Percentiles rank a stretch among this genome's conserved stretches.
These are phyloP conservation scores for Myodes glareolus DNA, from an alignment of 2,113 vertebrate genomes.

Conservation along the genomic window DNA sequence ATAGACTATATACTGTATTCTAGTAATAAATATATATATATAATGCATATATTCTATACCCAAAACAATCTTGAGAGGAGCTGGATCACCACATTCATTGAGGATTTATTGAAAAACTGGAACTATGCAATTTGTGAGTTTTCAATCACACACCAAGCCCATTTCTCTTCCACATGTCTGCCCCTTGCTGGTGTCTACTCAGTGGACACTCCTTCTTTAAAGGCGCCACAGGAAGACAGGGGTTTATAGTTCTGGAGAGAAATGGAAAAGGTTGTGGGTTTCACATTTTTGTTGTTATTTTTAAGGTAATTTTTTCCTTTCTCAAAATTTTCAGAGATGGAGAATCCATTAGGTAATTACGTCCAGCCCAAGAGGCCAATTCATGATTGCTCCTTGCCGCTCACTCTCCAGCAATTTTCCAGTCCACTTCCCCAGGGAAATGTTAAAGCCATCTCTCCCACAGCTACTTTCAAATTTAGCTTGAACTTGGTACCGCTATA, in stretches of 20 bases:
- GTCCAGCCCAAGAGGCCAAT: conserved; percentile 69
- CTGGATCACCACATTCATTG: not conserved
- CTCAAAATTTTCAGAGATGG: conserved; percentile 74
- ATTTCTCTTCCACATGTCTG: not conserved
- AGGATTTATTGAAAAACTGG: not conserved
- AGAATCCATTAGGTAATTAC: conserved; percentile 81
- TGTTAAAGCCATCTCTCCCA: conserved; percentile 67
- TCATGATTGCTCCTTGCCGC: conserved; percentile 59
- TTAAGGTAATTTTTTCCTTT: conserved; percentile 64
- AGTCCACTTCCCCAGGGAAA: conserved; percentile 74
- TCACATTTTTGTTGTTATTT: conserved; percentile 43
- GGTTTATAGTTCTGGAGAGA: conserved; percentile 13
- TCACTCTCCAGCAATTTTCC: conserved; percentile 72
- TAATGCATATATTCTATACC: not conserved
- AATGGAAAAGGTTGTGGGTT: conserved; percentile 41
- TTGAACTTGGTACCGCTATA: conserved; percentile 57
- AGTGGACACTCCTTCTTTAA: conserved; percentile 1
- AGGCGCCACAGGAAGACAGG: not conserved
- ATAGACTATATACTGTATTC: not conserved
- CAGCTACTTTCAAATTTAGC: conserved; percentile 72
- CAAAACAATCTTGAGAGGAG: conserved; percentile 9
- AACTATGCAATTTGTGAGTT: not conserved
- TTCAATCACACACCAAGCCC: not conserved
- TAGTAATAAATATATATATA: too few relatives aligned
- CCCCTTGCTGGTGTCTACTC: not conserved